Percentiles rank a stretch among this genome's conserved stretches.
Evolutionary conservation across 2,113 vertebrate species (phyloP).

Genomic region (Micromys minutus): DNA sequence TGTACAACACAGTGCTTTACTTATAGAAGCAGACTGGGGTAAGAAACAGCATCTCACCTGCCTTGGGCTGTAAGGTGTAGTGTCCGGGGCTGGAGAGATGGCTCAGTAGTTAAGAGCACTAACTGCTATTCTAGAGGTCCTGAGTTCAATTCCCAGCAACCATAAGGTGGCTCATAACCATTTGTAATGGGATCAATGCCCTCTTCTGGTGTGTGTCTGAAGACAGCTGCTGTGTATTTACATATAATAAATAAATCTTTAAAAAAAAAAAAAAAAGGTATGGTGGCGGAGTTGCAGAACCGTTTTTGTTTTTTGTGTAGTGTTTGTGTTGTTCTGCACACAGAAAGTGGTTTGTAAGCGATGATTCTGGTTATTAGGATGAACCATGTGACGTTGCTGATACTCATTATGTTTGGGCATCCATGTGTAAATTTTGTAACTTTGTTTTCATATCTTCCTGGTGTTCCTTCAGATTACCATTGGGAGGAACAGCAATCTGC

Average conservation of each 20-base stretch:
- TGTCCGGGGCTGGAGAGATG: too few relatives aligned
- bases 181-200: too few relatives aligned
- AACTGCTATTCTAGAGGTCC: too few relatives aligned
- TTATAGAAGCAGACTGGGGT: constrained; percentile 19
- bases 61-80: not conserved
- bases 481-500: not conserved
- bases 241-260: too few relatives aligned
- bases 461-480: not conserved
- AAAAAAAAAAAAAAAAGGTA: too few relatives aligned
- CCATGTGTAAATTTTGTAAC: constrained; percentile 14
- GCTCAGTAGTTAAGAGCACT: too few relatives aligned
- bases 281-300: not conserved
- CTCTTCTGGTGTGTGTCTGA: too few relatives aligned
- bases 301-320: not conserved
- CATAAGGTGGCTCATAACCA: too few relatives aligned
- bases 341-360: constrained; percentile 30
- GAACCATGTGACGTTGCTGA: not conserved
- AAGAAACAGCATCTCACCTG: not conserved
- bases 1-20: not conserved
- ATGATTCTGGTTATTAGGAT: constrained; percentile 5
- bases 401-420: not conserved
- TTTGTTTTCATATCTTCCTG: not conserved
- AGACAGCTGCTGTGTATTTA: too few relatives aligned
- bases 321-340: not conserved
- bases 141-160: too few relatives aligned